Evolutionary conservation across 1,140 invertebrate genomes (phyloP), one percentile per base, ranked within the genome.

Genomic region (Drosophila teissieri): DNA sequence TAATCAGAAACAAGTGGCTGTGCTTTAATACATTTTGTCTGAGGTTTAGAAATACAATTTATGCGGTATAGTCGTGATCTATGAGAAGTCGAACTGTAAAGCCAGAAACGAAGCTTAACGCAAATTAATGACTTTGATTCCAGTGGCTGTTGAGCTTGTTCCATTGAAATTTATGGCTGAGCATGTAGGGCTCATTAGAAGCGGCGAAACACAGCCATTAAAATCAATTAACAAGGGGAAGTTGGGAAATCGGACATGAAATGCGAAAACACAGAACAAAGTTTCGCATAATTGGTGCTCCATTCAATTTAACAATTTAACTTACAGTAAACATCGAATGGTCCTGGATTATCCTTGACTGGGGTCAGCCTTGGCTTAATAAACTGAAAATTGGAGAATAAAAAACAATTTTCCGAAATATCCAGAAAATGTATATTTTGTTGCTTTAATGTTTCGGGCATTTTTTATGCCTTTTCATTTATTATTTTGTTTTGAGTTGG

Each of bases 231-330:
- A 75, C 62, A 46, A 46, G 36, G 6, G 12, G 36, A 19, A 58
- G 40, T 34, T 2, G 39, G 31, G 14, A 44, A 49, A 67, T 8
- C 51, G 37, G 27, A 42, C 61, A 58, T 51, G 24, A 65, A 75
- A 44, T 36, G 51, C 64, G 31, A 70, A 69, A 48, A 40, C 67
- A 36, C 36, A 57, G 17, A 56, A 70, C 67, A 70, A 57, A 57
- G 52, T 70, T 70, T 51, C 67, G 51, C 57, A 74, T 82, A 82
- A 82, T 82, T 82, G 80, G 63, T 82, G 73, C 79, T 55, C 79
- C 63, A 82, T 68, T 82, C 80, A 54, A 64, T 74, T 82, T 82
- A 82, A 82, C 69, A 64, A 79, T n/a, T n/a, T n/a, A 36, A 19
- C 22, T n/a, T 27, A n/a, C 34, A 17, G 15, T 10, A n/a, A 34